A percentile compares a stretch with the other conserved stretches of the same genome.
Conservation (phyloP, 2,797 vertebrate species). For the Sebastes taczanowskii region DNA sequence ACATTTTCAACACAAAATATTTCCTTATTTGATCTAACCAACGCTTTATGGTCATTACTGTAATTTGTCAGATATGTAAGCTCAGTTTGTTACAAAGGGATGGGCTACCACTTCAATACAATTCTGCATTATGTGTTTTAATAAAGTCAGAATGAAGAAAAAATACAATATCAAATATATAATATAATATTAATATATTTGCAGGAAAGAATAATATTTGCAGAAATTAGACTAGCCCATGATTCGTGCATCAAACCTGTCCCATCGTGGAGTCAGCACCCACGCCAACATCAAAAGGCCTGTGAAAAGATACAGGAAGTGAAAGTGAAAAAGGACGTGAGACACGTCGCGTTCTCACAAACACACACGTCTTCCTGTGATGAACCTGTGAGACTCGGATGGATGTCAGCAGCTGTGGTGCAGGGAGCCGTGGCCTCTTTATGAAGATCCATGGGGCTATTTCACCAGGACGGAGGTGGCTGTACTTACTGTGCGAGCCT, state of each 20-base stretch:
- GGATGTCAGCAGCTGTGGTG: slow-evolving; percentile 38
- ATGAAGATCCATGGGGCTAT: slow-evolving; percentile 63
- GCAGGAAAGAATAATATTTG: not conserved
- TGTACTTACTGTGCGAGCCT: slow-evolving; percentile 28
- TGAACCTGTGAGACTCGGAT: slow-evolving; percentile 41
- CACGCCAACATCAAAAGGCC: not conserved
- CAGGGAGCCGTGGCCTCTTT: slow-evolving; percentile 40
- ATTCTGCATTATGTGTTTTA: not conserved
- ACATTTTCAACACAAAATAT: not conserved
- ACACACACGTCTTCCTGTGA: not conserved
- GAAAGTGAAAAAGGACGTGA: not conserved
- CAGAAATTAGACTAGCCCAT: not conserved
- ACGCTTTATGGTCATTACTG: not conserved
- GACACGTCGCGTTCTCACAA: slow-evolving; percentile 1
- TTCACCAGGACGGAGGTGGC: slow-evolving; percentile 33
- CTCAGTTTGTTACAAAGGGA: not conserved
- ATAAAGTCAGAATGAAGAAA: too few relatives aligned
- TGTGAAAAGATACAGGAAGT: not conserved
- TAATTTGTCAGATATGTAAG: not conserved
- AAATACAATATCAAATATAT: too few relatives aligned
- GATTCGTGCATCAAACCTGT: not conserved
- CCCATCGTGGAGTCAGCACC: not conserved
- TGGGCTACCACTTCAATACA: not conserved
- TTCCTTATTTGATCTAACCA: not conserved
- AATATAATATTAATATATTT: too few relatives aligned